Percentiles rank a stretch among this genome's conserved stretches.
Evolutionary conservation across 2,113 vertebrate species (phyloP).

Genomic region (Esox niger): DNA sequence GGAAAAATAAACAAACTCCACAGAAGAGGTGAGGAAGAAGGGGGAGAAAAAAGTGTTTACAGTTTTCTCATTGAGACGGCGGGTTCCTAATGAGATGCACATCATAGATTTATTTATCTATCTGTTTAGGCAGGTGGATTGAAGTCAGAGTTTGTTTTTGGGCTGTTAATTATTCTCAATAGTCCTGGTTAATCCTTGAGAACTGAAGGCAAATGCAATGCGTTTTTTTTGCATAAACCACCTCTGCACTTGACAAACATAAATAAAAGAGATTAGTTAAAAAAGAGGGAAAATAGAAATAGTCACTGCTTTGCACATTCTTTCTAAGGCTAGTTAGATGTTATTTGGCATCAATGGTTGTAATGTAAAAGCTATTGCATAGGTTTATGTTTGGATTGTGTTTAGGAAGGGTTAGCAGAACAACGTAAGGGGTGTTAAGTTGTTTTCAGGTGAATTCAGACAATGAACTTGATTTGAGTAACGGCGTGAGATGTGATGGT

Average conservation of each 20-base stretch:
- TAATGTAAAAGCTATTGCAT: slow-evolving; percentile 56
- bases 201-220: slow-evolving; percentile 59
- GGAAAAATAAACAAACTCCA: slow-evolving; percentile 1
- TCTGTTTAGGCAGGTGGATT: slow-evolving; percentile 58
- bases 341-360: slow-evolving; percentile 50
- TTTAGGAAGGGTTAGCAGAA: slow-evolving; percentile 49
- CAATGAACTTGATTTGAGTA: slow-evolving; percentile 17
- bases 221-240: slow-evolving; percentile 62
- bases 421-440: slow-evolving; percentile 30
- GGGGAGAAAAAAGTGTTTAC: slow-evolving; percentile 37
- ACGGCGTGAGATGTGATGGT: slow-evolving; percentile 9
- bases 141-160: slow-evolving; percentile 53
- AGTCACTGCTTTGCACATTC: slow-evolving; percentile 53
- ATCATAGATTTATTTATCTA: slow-evolving; percentile 53
- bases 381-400: slow-evolving; percentile 38
- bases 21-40: slow-evolving; percentile 26
- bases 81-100: slow-evolving; percentile 43
- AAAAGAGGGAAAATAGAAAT: slow-evolving; percentile 23
- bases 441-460: slow-evolving; percentile 15
- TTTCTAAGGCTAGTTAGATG: slow-evolving; percentile 37
- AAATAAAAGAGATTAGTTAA: neutral
- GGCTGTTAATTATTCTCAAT: slow-evolving; percentile 63
- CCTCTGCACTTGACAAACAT: slow-evolving; percentile 55
- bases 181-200: slow-evolving; percentile 63
- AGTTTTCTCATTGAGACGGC: slow-evolving; percentile 30